These are phyloP conservation scores for Anguilla pacifica DNA, from an alignment of 2,797 vertebrate genomes.

Conservation along the genomic window DNA sequence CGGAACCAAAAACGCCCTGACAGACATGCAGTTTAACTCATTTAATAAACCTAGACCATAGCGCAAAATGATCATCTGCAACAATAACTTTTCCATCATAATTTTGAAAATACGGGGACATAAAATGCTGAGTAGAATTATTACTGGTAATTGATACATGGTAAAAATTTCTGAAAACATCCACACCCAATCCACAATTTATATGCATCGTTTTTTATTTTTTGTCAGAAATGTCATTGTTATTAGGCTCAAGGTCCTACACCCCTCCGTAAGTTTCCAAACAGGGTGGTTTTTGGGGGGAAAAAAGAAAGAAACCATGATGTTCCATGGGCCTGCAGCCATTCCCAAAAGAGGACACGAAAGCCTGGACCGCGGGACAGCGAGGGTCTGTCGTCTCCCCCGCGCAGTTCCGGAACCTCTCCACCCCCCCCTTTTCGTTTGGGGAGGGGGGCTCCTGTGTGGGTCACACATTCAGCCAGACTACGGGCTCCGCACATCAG, in stretches of 20 bases:
- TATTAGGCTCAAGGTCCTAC: conserved; percentile 61
- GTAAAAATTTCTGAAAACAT: background rate
- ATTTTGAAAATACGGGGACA: background rate
- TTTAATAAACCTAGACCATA: background rate
- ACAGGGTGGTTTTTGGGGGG: conserved; percentile 55
- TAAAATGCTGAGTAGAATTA: background rate
- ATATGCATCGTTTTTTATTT: background rate
- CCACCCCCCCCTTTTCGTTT: conserved; percentile 30
- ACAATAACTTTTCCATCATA: background rate
- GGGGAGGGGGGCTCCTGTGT: conserved; percentile 54
- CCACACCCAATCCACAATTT: background rate
- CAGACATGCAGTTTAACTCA: background rate
- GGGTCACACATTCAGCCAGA: conserved; percentile 45
- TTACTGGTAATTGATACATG: background rate
- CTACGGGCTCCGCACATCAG: conserved; percentile 32
- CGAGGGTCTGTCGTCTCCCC: conserved; percentile 47
- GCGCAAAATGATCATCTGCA: background rate
- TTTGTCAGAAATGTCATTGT: conserved; percentile 50
- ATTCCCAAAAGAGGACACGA: background rate
- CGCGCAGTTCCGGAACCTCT: conserved; percentile 27
- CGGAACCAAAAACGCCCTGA: background rate
- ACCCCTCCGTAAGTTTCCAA: conserved; percentile 60
- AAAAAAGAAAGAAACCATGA: conserved; percentile 58
- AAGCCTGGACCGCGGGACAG: conserved; percentile 28
- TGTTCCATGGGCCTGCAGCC: conserved; percentile 49